Conservation (phyloP, 2,888 invertebrate species). For the Lithophane semibrunnea region DNA sequence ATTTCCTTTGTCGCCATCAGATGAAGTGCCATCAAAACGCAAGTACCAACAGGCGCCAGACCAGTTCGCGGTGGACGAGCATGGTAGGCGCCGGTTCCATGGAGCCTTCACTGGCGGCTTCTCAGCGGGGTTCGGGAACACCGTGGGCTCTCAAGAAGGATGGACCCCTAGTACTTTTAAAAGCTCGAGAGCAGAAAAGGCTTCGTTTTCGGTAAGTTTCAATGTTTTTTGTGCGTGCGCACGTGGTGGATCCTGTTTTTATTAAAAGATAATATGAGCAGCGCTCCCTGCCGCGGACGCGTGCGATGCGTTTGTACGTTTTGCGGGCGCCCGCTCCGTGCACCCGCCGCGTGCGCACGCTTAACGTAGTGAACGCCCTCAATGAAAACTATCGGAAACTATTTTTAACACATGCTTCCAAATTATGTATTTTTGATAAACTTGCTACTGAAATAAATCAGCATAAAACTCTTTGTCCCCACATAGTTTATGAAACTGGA, state of each 20-base stretch:
- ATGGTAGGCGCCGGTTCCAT: constrained; percentile 98
- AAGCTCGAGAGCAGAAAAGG: constrained; percentile 94
- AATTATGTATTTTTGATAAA: no score
- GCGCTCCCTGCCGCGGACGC: no score
- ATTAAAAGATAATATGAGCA: no score
- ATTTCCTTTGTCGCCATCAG: constrained; percentile 83
- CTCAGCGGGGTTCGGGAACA: constrained; percentile 99
- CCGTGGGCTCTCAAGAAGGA: constrained; percentile 98
- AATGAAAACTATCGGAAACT: not conserved
- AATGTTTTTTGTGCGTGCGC: not conserved
- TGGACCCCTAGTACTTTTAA: constrained; percentile 98
- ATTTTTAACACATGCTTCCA: no score
- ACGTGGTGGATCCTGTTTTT: no score
- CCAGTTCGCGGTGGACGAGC: constrained; percentile 96
- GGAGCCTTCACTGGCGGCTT: constrained; percentile 99
- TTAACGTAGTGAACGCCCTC: not conserved
- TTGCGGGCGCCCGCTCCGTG: no score
- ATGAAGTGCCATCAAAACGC: constrained; percentile 94
- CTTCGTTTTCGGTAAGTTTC: constrained; percentile 77
- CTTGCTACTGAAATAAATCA: no score
- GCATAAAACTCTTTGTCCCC: no score
- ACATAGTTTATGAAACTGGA: no score
- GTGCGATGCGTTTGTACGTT: no score
- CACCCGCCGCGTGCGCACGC: no score
- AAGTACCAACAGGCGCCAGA: constrained; percentile 94